Evolutionary conservation across 2,113 vertebrate species (phyloP).

Genomic region (Gallinago media): DNA sequence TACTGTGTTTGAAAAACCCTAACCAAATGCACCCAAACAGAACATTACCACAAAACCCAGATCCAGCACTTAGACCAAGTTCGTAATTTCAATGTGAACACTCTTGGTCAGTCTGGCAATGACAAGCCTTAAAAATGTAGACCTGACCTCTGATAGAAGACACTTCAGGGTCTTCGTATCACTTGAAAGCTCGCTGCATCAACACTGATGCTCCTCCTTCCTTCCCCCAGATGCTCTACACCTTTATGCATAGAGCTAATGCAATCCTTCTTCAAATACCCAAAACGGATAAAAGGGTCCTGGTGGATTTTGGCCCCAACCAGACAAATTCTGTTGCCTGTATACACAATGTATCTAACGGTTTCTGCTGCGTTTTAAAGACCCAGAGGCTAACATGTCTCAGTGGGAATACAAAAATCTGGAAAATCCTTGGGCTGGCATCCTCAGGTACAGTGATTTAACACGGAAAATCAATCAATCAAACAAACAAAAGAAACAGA

Average conservation of each 20-base stretch:
- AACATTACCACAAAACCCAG: not conserved
- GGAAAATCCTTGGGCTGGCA: not conserved
- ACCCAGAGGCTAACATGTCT: not conserved
- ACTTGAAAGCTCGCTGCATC: slow-evolving; percentile 37
- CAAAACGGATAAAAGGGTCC: not conserved
- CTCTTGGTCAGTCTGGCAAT: not conserved
- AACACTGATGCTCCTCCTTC: slow-evolving; percentile 28
- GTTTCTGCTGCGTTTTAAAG: not conserved
- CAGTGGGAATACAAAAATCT: not conserved
- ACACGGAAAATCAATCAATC: not conserved
- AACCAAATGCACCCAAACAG: not conserved
- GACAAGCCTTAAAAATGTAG: not conserved
- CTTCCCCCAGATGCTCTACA: not conserved
- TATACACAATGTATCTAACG: not conserved
- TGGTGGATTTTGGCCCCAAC: not conserved
- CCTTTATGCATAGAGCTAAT: not conserved
- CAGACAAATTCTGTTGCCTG: not conserved
- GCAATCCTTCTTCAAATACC: not conserved
- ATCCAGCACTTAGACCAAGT: not conserved
- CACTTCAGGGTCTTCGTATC: not conserved
- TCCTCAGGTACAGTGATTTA: slow-evolving; percentile 18
- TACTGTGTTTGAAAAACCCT: not conserved
- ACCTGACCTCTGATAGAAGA: not conserved
- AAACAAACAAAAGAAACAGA: not conserved
- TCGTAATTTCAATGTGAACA: not conserved